Evolutionary conservation across 2,113 vertebrate species (phyloP).

Genomic region (Pholis gunnellus): DNA sequence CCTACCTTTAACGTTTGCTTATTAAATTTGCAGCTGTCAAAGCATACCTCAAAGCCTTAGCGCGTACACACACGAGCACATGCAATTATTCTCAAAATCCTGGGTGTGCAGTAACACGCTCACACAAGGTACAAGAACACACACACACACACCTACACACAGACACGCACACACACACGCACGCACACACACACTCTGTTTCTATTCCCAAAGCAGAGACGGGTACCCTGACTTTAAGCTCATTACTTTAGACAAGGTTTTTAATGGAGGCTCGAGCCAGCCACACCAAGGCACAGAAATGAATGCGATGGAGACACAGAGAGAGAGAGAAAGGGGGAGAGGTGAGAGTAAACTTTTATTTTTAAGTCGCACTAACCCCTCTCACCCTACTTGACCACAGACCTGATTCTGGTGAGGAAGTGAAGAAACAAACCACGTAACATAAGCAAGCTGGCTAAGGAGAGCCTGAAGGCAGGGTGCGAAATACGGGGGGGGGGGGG

Average conservation of each 20-base stretch:
- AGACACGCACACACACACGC: conserved; percentile 8
- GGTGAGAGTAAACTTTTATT: conserved; percentile 50
- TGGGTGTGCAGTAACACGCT: conserved; percentile 16
- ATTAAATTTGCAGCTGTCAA: conserved; percentile 82
- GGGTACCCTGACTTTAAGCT: conserved; percentile 70
- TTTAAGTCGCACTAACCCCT: conserved; percentile 26
- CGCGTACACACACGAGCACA: conserved; percentile 26
- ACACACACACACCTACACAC: background rate
- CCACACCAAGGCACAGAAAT: conserved; percentile 32
- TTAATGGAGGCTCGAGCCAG: conserved; percentile 69
- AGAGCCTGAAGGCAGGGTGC: background rate
- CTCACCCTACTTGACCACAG: conserved; percentile 29
- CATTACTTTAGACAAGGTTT: conserved; percentile 77
- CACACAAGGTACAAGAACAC: conserved; percentile 12
- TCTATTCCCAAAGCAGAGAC: conserved; percentile 55
- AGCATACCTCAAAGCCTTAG: conserved; percentile 70
- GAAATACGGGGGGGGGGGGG: no score
- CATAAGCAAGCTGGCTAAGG: background rate
- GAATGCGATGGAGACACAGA: conserved; percentile 38
- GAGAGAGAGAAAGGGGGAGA: conserved; percentile 6
- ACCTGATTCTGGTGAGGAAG: conserved; percentile 9
- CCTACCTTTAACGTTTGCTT: conserved; percentile 75
- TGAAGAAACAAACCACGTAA: conserved; percentile 8
- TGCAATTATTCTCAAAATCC: conserved; percentile 60
- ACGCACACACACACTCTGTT: conserved; percentile 9